Conservation (phyloP, 2,113 vertebrate genomes). For the Stomatorhinus ivindoensis region DNA sequence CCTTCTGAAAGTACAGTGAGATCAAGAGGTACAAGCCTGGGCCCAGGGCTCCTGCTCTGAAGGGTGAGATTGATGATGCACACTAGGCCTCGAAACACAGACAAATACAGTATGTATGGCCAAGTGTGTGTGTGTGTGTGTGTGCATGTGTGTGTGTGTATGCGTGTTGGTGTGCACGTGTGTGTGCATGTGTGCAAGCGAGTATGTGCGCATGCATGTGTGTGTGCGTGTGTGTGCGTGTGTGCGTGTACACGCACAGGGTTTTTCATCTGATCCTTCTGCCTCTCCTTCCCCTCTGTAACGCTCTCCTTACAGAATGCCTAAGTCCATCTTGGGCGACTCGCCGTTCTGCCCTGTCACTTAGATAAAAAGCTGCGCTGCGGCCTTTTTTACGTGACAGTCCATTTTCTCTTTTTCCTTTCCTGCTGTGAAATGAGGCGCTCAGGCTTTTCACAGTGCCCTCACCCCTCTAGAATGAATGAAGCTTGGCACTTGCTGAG, state of each 20-base stretch:
- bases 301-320: neutral
- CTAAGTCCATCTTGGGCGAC: neutral
- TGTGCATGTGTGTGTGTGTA: neutral
- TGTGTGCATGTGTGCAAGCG: no score
- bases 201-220: neutral
- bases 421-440: neutral
- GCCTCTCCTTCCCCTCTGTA: neutral
- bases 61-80: conserved; percentile 65
- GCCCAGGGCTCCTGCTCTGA: conserved; percentile 52
- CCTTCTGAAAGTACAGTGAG: conserved; percentile 54
- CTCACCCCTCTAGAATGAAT: conserved; percentile 5
- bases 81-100: conserved; percentile 14
- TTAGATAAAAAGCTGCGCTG: neutral
- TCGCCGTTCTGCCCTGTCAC: neutral
- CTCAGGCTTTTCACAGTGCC: neutral
- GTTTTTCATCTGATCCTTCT: conserved; percentile 10
- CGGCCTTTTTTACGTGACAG: neutral
- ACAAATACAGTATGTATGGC: neutral
- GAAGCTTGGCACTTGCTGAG: neutral
- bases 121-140: neutral
- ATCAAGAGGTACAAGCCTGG: conserved; percentile 58
- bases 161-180: neutral
- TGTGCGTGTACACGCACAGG: neutral
- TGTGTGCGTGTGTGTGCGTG: neutral
- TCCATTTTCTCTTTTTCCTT: neutral